These are phyloP conservation scores for Perccottus glenii DNA, from an alignment of 2,113 vertebrate genomes.

Conservation along the genomic window DNA sequence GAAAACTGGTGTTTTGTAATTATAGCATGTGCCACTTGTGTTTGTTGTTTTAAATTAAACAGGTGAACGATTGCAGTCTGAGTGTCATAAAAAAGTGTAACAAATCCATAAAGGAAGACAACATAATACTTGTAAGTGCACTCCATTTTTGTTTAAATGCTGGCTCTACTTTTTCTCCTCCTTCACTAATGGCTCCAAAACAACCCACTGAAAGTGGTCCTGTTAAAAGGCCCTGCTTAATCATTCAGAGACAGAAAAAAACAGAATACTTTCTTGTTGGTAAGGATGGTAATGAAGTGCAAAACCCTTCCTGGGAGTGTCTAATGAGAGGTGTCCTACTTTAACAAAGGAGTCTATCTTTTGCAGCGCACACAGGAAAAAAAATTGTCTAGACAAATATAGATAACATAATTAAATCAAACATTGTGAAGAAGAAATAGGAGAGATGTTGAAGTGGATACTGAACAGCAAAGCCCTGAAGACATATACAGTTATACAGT, in stretches of 20 bases:
- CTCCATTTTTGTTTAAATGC: conserved; percentile 35
- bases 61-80: conserved; percentile 3
- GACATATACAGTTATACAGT: conserved; percentile 37
- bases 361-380: conserved; percentile 53
- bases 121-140: conserved; percentile 12
- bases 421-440: conserved; percentile 50
- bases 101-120: conserved; percentile 8
- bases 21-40: conserved; percentile 21
- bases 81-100: background rate
- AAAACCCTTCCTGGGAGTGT: conserved; percentile 50
- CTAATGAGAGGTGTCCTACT: conserved; percentile 75
- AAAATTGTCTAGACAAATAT: conserved; percentile 70
- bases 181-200: conserved; percentile 57
- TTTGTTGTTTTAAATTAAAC: conserved; percentile 40
- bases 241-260: conserved; percentile 49
- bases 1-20: conserved; percentile 27
- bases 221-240: conserved; percentile 54
- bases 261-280: conserved; percentile 53
- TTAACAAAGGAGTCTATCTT: conserved; percentile 65
- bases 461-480: conserved; percentile 52
- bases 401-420: conserved; percentile 76
- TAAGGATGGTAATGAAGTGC: conserved; percentile 67
- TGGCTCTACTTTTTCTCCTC: conserved; percentile 36
- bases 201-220: conserved; percentile 46
- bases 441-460: conserved; percentile 58